These are phyloP conservation scores for Balearica regulorum DNA, from an alignment of 2,797 vertebrate species.

Conservation along the genomic window DNA sequence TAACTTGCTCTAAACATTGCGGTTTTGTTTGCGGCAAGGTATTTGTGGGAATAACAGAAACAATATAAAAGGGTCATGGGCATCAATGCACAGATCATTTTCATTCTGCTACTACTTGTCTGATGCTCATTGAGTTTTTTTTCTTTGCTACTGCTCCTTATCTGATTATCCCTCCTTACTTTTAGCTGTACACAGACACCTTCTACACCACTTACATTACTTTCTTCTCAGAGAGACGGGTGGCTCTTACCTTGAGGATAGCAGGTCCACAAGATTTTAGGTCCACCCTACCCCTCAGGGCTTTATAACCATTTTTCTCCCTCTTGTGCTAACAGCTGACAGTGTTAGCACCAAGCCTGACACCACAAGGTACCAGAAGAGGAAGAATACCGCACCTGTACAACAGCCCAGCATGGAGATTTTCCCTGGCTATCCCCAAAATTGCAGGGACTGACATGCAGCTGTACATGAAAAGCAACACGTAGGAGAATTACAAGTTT, in stretches of 20 bases:
- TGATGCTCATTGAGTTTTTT: background rate
- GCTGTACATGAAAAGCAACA: background rate
- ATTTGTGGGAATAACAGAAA: background rate
- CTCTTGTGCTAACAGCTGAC: background rate
- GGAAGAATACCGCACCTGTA: background rate
- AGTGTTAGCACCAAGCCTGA: background rate
- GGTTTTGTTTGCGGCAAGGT: background rate
- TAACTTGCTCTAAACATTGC: background rate
- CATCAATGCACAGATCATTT: background rate
- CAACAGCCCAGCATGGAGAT: background rate
- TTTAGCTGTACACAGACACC: background rate
- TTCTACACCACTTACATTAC: background rate
- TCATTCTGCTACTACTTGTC: background rate
- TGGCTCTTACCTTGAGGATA: background rate
- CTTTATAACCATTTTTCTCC: background rate
- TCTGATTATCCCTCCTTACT: background rate
- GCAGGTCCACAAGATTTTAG: background rate
- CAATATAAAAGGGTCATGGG: background rate
- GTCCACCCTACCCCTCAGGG: rapidly evolving
- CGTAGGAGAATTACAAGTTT: background rate
- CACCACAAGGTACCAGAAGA: background rate
- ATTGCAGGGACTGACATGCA: background rate
- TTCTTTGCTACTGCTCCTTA: background rate
- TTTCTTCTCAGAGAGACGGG: background rate
- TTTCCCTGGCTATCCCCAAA: background rate